These are phyloP conservation scores for Dryadula phaetusa DNA, from an alignment of 2,888 invertebrate genomes.

Conservation along the genomic window DNA sequence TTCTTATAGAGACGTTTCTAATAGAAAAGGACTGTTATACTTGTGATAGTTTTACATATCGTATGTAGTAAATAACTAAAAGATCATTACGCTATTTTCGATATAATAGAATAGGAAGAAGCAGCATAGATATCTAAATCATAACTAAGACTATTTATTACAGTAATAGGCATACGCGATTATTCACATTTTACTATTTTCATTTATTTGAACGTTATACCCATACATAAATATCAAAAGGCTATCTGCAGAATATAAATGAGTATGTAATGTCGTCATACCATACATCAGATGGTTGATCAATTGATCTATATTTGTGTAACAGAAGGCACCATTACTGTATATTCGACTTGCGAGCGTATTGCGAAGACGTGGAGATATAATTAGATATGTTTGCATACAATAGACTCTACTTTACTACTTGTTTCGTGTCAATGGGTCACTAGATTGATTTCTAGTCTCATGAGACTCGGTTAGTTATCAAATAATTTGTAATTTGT, in stretches of 20 bases:
- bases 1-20: too few relatives aligned
- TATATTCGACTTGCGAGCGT: constrained; percentile 26
- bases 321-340: constrained; percentile 29
- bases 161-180: too few relatives aligned
- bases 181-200: too few relatives aligned
- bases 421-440: constrained; percentile 58
- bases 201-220: not conserved
- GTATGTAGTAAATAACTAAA: too few relatives aligned
- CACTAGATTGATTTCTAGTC: constrained; percentile 59
- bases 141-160: too few relatives aligned
- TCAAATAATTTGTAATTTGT: constrained; percentile 11
- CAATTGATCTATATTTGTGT: constrained; percentile 22
- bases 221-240: not conserved
- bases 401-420: constrained; percentile 61
- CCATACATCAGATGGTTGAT: not conserved
- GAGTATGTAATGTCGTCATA: not conserved
- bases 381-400: constrained; percentile 71
- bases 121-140: too few relatives aligned
- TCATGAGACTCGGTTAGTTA: constrained; percentile 17
- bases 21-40: too few relatives aligned
- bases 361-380: constrained; percentile 33
- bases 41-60: too few relatives aligned
- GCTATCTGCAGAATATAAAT: not conserved
- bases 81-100: too few relatives aligned
- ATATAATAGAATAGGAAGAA: too few relatives aligned